A percentile compares a stretch with the other conserved stretches of the same genome.
Evolutionary conservation across 2,888 invertebrate genomes (phyloP).

Genomic region (Leistus spinibarbis): DNA sequence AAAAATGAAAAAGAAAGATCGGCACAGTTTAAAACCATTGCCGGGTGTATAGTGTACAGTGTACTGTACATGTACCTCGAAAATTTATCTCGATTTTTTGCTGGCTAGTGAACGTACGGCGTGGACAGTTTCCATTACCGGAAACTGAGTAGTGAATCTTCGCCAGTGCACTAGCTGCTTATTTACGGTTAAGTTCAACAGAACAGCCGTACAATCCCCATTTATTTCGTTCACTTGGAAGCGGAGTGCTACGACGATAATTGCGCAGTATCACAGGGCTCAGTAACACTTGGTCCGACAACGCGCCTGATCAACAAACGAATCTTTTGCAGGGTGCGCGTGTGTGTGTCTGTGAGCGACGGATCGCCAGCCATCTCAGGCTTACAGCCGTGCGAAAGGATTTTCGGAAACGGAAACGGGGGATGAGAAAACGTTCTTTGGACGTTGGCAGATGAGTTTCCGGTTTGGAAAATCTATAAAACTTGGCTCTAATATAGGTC

Average conservation of each 20-base stretch:
- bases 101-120: neutral
- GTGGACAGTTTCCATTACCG: conserved; percentile 12
- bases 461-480: conserved; percentile 19
- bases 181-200: conserved; percentile 17
- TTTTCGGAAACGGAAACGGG: too few species aligned
- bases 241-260: conserved; percentile 18
- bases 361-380: conserved; percentile 2
- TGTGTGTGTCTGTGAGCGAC: too few species aligned
- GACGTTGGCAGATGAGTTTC: conserved; percentile 10
- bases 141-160: neutral
- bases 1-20: neutral
- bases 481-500: conserved; percentile 32
- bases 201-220: conserved; percentile 12
- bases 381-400: too few species aligned
- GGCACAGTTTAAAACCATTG: neutral
- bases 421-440: neutral
- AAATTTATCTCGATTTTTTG: neutral
- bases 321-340: neutral
- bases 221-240: conserved; percentile 27
- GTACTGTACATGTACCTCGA: neutral
- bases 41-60: too few species aligned
- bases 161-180: neutral
- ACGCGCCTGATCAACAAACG: conserved; percentile 10
- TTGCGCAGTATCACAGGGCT: conserved; percentile 18
- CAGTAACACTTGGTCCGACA: neutral